Evolutionary conservation across 2,113 vertebrate genomes (phyloP).

Genomic region (Cinclus mexicanus): DNA sequence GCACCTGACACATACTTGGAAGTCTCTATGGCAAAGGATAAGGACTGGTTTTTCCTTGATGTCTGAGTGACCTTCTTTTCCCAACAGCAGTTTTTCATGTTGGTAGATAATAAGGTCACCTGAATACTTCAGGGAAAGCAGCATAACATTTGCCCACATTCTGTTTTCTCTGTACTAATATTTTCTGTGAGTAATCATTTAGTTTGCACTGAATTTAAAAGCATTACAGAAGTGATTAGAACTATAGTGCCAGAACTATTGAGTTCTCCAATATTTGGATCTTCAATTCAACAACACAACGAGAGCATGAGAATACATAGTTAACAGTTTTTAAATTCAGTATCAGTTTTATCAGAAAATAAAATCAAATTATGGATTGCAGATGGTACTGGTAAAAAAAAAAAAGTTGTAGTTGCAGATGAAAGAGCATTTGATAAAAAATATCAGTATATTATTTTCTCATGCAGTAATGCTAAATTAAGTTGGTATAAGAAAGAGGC

Average conservation of each 20-base stretch:
- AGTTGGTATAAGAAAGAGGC: not conserved
- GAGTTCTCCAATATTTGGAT: not conserved
- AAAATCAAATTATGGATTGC: not conserved
- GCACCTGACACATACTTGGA: not conserved
- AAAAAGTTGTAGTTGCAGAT: not conserved
- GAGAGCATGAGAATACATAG: not conserved
- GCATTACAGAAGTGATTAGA: not conserved
- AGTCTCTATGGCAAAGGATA: not conserved
- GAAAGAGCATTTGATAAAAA: not conserved
- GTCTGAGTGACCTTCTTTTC: slow-evolving; percentile 15
- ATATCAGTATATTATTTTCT: not conserved
- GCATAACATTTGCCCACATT: not conserved
- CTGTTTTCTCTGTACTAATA: not conserved
- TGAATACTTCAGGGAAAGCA: slow-evolving; percentile 1
- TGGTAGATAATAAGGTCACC: slow-evolving; percentile 24
- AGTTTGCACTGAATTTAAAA: not conserved
- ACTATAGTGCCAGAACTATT: not conserved
- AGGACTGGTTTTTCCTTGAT: not conserved
- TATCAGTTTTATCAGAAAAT: not conserved
- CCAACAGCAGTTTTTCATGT: not conserved
- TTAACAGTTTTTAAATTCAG: not conserved
- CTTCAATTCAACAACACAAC: not conserved
- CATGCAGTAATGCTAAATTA: not conserved
- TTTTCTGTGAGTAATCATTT: not conserved
- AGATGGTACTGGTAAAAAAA: not conserved